Evolutionary conservation across 1,140 invertebrate genomes (phyloP).

Genomic region (Musca domestica): DNA sequence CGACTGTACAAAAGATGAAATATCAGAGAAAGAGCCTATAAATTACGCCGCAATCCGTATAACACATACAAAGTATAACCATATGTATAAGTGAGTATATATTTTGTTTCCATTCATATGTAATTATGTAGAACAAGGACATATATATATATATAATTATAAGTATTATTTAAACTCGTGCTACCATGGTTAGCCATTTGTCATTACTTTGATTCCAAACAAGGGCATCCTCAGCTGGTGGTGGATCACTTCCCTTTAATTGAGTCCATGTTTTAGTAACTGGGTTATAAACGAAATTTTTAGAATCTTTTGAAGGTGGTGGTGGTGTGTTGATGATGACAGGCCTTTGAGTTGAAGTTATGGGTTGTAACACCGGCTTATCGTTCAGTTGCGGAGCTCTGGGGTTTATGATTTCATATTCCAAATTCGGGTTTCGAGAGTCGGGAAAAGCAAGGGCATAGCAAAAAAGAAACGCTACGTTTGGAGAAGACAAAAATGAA

Average conservation of each 20-base stretch:
- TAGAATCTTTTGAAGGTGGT: slow-evolving; percentile 33
- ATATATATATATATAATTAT: not conserved
- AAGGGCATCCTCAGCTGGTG: slow-evolving; percentile 34
- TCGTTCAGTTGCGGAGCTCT: slow-evolving; percentile 6
- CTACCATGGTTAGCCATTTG: slow-evolving; percentile 49
- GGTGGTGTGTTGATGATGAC: slow-evolving; percentile 38
- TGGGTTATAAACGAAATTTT: slow-evolving; percentile 43
- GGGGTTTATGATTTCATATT: slow-evolving; percentile 33
- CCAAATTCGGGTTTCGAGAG: slow-evolving; percentile 24
- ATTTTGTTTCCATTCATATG: not conserved
- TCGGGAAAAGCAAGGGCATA: slow-evolving; percentile 12
- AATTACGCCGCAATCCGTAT: no score
- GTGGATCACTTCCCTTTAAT: slow-evolving; percentile 32
- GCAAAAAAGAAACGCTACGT: not conserved
- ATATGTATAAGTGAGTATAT: not conserved
- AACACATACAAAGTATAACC: no score
- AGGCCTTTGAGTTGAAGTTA: slow-evolving; percentile 29
- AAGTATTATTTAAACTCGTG: slow-evolving; percentile 38
- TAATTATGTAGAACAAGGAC: not conserved
- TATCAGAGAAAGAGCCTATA: no score
- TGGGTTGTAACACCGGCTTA: slow-evolving; percentile 36
- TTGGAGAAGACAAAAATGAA: not conserved
- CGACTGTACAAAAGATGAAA: no score
- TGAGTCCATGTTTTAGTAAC: slow-evolving; percentile 37
- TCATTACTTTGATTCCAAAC: slow-evolving; percentile 50